Evolutionary conservation across 1,140 invertebrate species (phyloP).

Genomic region (Himalopsyche phryganea): DNA sequence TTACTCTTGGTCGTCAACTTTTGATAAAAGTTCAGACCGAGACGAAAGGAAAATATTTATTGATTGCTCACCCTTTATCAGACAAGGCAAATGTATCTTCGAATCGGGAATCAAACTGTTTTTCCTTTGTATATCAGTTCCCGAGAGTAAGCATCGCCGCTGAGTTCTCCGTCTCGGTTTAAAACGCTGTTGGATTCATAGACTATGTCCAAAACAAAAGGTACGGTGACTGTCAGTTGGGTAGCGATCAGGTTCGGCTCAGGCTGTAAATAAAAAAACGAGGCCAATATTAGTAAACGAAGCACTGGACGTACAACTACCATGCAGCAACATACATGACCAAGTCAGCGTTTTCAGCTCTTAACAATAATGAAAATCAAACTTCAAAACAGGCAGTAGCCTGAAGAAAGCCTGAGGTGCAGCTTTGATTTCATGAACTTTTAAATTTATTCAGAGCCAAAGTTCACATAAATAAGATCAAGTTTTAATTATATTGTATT

Average conservation of each 20-base stretch:
- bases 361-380: too few relatives aligned
- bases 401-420: too few relatives aligned
- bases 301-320: not conserved
- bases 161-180: conserved; percentile 54
- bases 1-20: too few relatives aligned
- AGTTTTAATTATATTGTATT: too few relatives aligned
- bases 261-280: conserved; percentile 36
- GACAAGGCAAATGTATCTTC: conserved; percentile 67
- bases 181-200: conserved; percentile 74
- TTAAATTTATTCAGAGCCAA: too few relatives aligned
- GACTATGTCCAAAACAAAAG: conserved; percentile 80
- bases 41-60: not conserved
- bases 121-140: conserved; percentile 59
- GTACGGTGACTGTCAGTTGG: conserved; percentile 74
- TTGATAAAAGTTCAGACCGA: too few relatives aligned
- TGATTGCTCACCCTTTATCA: conserved; percentile 57
- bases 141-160: conserved; percentile 61
- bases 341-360: too few relatives aligned
- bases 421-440: too few relatives aligned
- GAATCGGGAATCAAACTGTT: conserved; percentile 65
- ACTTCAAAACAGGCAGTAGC: too few relatives aligned
- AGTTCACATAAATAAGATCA: too few relatives aligned
- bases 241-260: conserved; percentile 80
- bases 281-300: not conserved
- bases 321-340: not conserved